Conservation (phyloP, 1,140 invertebrate genomes). For the Heliconius nattereri region DNA sequence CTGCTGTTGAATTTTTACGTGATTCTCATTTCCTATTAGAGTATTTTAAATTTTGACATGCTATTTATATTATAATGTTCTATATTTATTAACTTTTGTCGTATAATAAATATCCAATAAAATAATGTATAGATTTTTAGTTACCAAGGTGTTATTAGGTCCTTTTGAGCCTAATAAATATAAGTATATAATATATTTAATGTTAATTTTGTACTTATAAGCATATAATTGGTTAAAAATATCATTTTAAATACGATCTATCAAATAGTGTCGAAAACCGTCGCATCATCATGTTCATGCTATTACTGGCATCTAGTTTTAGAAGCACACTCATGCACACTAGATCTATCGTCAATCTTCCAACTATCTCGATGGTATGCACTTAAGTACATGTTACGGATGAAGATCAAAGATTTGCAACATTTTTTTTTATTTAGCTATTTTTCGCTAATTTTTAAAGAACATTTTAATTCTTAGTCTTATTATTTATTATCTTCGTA, state of each 20-base stretch:
- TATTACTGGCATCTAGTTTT: background rate
- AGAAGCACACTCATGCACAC: background rate
- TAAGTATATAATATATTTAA: background rate
- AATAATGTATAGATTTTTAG: no score
- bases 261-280: background rate
- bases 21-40: background rate
- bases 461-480: background rate
- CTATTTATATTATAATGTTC: no score
- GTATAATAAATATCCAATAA: no score
- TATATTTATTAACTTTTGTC: no score
- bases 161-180: no score
- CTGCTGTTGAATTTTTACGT: background rate
- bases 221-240: background rate
- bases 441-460: background rate
- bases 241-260: background rate
- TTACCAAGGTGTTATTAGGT: no score
- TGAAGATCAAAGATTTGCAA: background rate
- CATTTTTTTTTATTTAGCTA: background rate
- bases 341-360: background rate
- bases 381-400: background rate
- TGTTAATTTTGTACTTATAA: background rate
- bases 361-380: background rate
- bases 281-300: background rate
- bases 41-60: no score
- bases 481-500: no score